These are phyloP conservation scores for Urosaurus nigricauda DNA, from an alignment of 2,797 vertebrate species.

Conservation along the genomic window DNA sequence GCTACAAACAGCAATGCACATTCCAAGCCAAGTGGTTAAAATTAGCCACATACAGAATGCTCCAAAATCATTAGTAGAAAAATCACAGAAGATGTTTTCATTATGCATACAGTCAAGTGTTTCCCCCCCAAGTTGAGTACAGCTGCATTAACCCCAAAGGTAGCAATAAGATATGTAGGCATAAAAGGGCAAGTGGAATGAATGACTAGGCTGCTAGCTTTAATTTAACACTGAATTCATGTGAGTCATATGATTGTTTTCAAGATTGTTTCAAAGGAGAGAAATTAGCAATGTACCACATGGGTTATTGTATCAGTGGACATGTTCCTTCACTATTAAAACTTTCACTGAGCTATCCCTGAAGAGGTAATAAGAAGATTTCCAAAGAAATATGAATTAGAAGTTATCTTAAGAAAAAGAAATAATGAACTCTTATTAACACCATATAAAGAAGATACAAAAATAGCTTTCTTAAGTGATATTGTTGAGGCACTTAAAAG, in stretches of 20 bases:
- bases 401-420: not conserved
- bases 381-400: conserved; percentile 51
- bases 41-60: conserved; percentile 56
- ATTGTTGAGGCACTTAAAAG: not conserved
- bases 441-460: not conserved
- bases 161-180: conserved; percentile 53
- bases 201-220: conserved; percentile 50
- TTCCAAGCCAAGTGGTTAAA: conserved; percentile 56
- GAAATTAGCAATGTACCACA: conserved; percentile 63
- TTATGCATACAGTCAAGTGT: conserved; percentile 67
- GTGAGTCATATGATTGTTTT: conserved; percentile 32
- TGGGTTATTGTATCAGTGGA: conserved; percentile 52
- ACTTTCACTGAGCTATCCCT: conserved; percentile 46
- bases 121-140: conserved; percentile 69
- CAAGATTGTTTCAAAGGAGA: conserved; percentile 61
- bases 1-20: not conserved
- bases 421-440: not conserved
- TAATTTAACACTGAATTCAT: conserved; percentile 66
- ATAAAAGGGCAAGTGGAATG: conserved; percentile 23
- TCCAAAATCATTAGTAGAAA: conserved; percentile 78
- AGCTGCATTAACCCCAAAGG: conserved; percentile 74
- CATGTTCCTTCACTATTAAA: conserved; percentile 49
- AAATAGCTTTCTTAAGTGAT: not conserved
- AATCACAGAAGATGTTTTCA: conserved; percentile 63
- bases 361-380: conserved; percentile 30